Conservation (phyloP, 2,888 invertebrate genomes). For the Rhamnusium bicolor region DNA sequence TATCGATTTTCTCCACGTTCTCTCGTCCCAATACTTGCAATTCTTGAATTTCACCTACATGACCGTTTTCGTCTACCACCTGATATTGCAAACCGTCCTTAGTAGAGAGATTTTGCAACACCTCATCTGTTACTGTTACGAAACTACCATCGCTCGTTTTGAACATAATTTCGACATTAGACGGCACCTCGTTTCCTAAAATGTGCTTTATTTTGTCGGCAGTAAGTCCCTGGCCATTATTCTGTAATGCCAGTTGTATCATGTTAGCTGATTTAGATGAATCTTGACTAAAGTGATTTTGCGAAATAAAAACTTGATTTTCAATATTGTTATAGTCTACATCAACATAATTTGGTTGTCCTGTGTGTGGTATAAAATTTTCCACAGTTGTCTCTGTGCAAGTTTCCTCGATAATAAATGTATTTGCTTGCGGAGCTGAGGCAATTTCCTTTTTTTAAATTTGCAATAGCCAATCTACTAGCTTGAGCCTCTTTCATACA, state of each 20-base stretch:
- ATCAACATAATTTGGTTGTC: constrained; percentile 49
- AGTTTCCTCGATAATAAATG: constrained; percentile 68
- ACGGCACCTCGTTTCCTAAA: constrained; percentile 66
- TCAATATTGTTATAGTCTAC: constrained; percentile 42
- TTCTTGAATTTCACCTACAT: constrained; percentile 66
- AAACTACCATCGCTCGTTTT: constrained; percentile 79
- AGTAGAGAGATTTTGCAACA: constrained; percentile 70
- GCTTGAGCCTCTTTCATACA: constrained; percentile 70
- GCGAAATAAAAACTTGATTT: constrained; percentile 48
- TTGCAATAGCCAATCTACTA: constrained; percentile 69
- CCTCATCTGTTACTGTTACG: constrained; percentile 78
- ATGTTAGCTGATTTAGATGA: constrained; percentile 39
- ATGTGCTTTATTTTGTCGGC: constrained; percentile 65
- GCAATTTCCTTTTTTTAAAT: constrained; percentile 70
- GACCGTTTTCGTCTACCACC: constrained; percentile 67
- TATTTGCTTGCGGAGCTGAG: constrained; percentile 63
- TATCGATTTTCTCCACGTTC: constrained; percentile 44
- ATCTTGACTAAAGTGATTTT: constrained; percentile 45
- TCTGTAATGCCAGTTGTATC: constrained; percentile 50
- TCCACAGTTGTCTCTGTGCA: constrained; percentile 69
- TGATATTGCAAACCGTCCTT: constrained; percentile 60
- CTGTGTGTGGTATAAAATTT: constrained; percentile 66
- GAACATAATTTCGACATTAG: constrained; percentile 75
- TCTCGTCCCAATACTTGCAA: constrained; percentile 53
- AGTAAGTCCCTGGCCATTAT: constrained; percentile 53